Conservation (phyloP, 2,113 vertebrate genomes). For the Cebus imitator region DNA sequence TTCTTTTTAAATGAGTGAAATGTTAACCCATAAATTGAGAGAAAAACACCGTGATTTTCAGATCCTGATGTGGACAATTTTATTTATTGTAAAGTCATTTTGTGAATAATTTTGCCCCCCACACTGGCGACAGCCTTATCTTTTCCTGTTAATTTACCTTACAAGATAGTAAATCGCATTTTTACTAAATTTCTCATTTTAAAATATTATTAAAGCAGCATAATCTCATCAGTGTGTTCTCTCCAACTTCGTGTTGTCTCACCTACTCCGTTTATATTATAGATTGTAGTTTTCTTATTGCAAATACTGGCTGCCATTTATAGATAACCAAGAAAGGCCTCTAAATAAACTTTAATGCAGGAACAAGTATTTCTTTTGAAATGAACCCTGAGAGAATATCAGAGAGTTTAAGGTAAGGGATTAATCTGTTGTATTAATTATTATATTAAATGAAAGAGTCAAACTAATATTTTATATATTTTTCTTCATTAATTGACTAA, state of each 20-base stretch:
- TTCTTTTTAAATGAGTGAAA: not conserved
- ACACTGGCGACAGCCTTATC: constrained; percentile 34
- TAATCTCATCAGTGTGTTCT: constrained; percentile 51
- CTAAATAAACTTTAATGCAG: constrained; percentile 44
- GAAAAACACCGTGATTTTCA: not conserved
- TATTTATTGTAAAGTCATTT: not conserved
- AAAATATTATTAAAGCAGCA: constrained; percentile 22
- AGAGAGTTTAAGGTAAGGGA: not conserved
- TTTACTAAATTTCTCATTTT: constrained; percentile 67
- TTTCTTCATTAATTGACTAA: not conserved
- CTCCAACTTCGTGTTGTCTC: constrained; percentile 43
- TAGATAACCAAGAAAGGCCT: constrained; percentile 20
- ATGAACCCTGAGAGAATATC: constrained; percentile 9
- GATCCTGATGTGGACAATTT: not conserved
- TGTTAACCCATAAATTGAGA: not conserved
- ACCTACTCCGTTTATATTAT: constrained; percentile 50
- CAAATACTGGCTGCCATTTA: constrained; percentile 54
- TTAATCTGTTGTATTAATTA: constrained; percentile 23
- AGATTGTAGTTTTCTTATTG: constrained; percentile 32
- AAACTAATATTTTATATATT: not conserved
- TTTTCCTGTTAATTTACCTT: constrained; percentile 57
- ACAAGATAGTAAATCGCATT: constrained; percentile 68
- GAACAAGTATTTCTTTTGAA: constrained; percentile 55
- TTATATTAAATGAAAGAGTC: not conserved
- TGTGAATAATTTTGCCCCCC: not conserved